Evolutionary conservation across 2,888 invertebrate genomes (phyloP), one percentile per base, ranked within the genome.

Genomic region (Agriotes lineatus): DNA sequence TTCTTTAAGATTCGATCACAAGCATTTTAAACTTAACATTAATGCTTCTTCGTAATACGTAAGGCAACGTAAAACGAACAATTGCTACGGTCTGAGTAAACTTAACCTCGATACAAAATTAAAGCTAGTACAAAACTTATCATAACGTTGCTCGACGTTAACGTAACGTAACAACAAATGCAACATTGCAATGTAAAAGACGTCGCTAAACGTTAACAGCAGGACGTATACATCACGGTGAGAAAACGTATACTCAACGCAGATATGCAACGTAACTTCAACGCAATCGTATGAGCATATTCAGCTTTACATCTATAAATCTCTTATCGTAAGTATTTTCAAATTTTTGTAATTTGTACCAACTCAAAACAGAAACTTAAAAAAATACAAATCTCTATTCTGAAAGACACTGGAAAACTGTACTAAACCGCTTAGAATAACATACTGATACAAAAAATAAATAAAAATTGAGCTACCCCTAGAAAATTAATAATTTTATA

Each of bases 1-100:
- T 69, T 66, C 61, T 69, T 62, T 66, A 66, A 60, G 64, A 60
- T 64, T 68, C 44, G 70, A 72, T 72, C 72, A 72, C 72, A 72
- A 72, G 70, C 68, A 69, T 63, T 59, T 65, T 57, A 69, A 69
- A 69, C 69, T 69, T 69, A 69, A 69, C 69, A 54, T 66, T 69
- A 69, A 65, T 69, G 64, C 64, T 69, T 64, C 62, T 67, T 64
- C 65, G 69, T 69, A 64, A 42, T 60, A 65, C 58, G 48, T 45
- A 59, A 59, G 25, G 66, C 42, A 20, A 52, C 61, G 60, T 45
- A 61, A 61, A 54, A 61, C 60, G 35, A 54, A 61, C 37, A 61
- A 69, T 70, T 70, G 67, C 70, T 66, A 66, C 20, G 54, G 54
- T 70, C 67, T 57, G 52, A 67, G 50, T 69, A 69, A 69, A 69